Evolutionary conservation across 2,888 invertebrate genomes (phyloP), one percentile per base, ranked within the genome.

Genomic region (Cosmopolites sordidus): DNA sequence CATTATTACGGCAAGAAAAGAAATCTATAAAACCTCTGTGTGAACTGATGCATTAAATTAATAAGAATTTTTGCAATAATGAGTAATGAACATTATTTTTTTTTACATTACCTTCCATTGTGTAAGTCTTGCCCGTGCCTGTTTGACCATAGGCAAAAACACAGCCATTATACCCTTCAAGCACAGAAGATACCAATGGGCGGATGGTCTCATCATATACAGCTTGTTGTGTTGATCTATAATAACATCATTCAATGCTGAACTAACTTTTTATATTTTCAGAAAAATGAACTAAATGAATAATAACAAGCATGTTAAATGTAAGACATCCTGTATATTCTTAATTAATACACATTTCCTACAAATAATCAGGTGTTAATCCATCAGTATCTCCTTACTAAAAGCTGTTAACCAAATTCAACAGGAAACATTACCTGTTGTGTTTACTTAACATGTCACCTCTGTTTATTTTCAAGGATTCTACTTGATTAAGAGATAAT

Each of bases 101-200:
- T 40, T 12, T 6, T 48, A 82, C 76, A 14, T 79, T 74, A 15
- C 90, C 91, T 78, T 85, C 84, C 85, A 86, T 85, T 9, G 86
- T 86, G 73, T 82, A 84, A 8, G 85, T 86, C 73, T 86, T 86
- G 46, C 97, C 98, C 0, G 98, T 97, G 57, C 98, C 98, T 0
- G 99, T 99, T 77, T 99, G 99, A 0, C 98, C 99, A 74, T 99
- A 99, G 1, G 98, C 99, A 78, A 99, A 98, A 62, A 99, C 96
- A 64, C 98, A 99, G 11, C 98, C 97, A 76, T 99, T 99, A 76
- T 97, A 99, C 1, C 99, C 99, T 69, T 92, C 89, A 57, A 99
- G 80, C 3, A 98, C 98, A 1, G 94, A 94, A 59, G 94, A 87
- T 16, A 99, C 94, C 65, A 99, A 76, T 0, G 95, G 94, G 43